Percentiles rank a stretch among this genome's conserved stretches.
Conservation (phyloP, 2,797 vertebrate species). For the Coregonus sp. region DNA sequence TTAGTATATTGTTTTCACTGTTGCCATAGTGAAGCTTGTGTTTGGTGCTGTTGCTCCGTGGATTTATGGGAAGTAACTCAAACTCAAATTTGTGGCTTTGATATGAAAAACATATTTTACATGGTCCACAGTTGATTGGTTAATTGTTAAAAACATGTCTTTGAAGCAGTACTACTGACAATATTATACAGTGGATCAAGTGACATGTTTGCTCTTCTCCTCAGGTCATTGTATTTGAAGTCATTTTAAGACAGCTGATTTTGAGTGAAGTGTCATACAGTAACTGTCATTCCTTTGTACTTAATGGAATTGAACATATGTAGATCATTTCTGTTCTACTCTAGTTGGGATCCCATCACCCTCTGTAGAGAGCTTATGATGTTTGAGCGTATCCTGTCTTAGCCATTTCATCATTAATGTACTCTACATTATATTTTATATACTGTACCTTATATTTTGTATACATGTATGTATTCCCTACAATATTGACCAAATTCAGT, state of each 20-base stretch:
- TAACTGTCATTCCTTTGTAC: not conserved
- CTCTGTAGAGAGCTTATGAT: not conserved
- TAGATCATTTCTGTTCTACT: not conserved
- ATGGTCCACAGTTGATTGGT: not conserved
- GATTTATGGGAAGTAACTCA: constrained; percentile 20
- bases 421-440: constrained; percentile 44
- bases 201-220: not conserved
- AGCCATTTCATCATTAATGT: constrained; percentile 33
- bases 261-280: not conserved
- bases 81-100: constrained; percentile 33
- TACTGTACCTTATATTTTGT: not conserved
- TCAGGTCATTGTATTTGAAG: constrained; percentile 10
- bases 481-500: not conserved
- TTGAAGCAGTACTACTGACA: not conserved
- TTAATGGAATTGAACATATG: not conserved
- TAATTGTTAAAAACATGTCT: not conserved
- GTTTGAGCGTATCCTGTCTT: not conserved
- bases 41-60: constrained; percentile 54
- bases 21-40: constrained; percentile 54
- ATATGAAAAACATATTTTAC: constrained; percentile 17
- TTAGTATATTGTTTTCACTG: constrained; percentile 30
- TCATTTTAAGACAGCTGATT: constrained; percentile 1
- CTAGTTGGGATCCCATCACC: not conserved
- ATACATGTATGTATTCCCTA: not conserved
- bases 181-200: not conserved